Conservation (phyloP, 2,797 vertebrate species). For the Champsocephalus esox region DNA sequence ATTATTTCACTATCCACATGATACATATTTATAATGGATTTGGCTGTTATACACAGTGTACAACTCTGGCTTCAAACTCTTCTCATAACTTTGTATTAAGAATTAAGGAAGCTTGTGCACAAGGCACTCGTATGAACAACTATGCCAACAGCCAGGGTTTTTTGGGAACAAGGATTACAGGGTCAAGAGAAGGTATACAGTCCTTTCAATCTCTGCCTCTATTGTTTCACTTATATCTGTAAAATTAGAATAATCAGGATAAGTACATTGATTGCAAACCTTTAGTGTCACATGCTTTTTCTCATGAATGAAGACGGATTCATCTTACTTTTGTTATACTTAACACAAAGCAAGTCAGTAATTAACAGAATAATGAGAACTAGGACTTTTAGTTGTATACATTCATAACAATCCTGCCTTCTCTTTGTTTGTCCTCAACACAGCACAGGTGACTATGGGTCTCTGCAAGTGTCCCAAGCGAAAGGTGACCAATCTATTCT, state of each 20-base stretch:
- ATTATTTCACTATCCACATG: neutral
- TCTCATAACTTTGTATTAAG: neutral
- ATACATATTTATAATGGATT: neutral
- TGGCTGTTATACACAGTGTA: neutral
- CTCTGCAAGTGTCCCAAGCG: conserved; percentile 96
- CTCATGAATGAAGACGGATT: neutral
- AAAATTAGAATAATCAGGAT: neutral
- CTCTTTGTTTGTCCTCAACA: conserved; percentile 17
- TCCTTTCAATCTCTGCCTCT: neutral
- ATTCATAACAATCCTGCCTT: conserved; percentile 5
- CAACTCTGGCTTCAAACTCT: neutral
- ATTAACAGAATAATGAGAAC: neutral
- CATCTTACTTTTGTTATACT: neutral
- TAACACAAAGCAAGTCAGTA: neutral
- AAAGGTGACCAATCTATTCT: conserved; percentile 95
- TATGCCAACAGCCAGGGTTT: neutral
- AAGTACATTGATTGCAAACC: neutral
- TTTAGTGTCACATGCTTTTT: conserved; percentile 5
- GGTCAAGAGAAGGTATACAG: neutral
- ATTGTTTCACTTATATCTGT: neutral
- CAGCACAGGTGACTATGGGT: conserved; percentile 84
- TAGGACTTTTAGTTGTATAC: neutral
- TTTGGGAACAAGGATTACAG: neutral
- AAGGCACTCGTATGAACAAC: neutral
- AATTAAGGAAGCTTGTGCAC: neutral